These are phyloP conservation scores for Aleiodes testaceus DNA, from an alignment of 2,888 invertebrate species.

Conservation along the genomic window DNA sequence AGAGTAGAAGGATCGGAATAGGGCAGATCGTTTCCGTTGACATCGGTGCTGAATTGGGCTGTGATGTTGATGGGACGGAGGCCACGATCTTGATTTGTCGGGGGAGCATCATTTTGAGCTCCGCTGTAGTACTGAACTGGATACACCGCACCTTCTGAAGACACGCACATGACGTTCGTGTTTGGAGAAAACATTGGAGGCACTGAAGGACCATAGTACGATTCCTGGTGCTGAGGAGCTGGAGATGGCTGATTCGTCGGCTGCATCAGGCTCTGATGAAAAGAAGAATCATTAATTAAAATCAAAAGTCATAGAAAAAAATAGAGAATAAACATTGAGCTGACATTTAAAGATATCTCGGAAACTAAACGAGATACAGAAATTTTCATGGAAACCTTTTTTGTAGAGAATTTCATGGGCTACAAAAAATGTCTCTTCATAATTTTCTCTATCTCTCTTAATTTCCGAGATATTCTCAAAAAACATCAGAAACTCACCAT, in stretches of 20 bases:
- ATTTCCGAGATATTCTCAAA: too few species aligned
- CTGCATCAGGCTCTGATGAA: constrained; percentile 24
- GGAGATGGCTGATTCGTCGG: constrained; percentile 34
- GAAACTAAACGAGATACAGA: too few species aligned
- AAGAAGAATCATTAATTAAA: too few species aligned
- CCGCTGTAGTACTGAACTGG: constrained; percentile 1
- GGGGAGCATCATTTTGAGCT: neutral
- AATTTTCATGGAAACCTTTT: constrained; percentile 11
- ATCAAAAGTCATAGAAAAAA: too few species aligned
- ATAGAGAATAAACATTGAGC: too few species aligned
- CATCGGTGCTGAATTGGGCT: constrained; percentile 70
- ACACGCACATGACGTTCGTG: constrained; percentile 40
- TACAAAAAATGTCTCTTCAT: too few species aligned
- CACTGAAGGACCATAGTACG: constrained; percentile 35
- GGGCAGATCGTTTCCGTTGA: constrained; percentile 76
- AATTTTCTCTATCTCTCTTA: too few species aligned
- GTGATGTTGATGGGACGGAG: constrained; percentile 58
- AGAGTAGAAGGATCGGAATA: constrained; percentile 78
- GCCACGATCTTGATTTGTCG: neutral
- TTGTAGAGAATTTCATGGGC: constrained; percentile 5
- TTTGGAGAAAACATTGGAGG: constrained; percentile 43
- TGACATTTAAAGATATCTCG: too few species aligned
- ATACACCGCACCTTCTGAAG: constrained; percentile 45
- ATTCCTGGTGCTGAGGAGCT: constrained; percentile 43
- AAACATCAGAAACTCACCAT: too few species aligned